Evolutionary conservation across 2,113 vertebrate genomes (phyloP).

Genomic region (Marmota monax): DNA sequence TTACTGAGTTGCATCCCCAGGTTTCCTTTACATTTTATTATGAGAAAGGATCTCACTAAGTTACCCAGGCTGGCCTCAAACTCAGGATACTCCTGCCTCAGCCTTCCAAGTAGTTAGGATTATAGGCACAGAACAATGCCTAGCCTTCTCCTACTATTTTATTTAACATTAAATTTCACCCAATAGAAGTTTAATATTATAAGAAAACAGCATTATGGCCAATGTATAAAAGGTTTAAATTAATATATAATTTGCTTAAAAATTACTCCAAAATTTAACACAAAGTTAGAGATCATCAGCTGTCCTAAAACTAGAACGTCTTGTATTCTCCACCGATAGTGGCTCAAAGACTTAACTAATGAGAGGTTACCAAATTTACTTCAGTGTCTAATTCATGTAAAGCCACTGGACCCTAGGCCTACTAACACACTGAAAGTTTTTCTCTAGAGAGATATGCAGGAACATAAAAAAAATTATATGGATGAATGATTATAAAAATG

Average conservation of each 20-base stretch:
- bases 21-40: no score
- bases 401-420: neutral
- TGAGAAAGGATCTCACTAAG: no score
- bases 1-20: no score
- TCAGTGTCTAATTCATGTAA: neutral
- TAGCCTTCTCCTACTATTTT: neutral
- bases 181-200: neutral
- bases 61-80: no score
- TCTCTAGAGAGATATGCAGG: neutral
- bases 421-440: neutral
- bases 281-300: neutral
- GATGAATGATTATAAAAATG: neutral
- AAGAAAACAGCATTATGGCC: neutral
- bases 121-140: no score
- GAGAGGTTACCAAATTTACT: neutral
- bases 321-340: neutral
- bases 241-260: neutral
- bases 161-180: neutral
- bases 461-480: neutral
- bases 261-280: slow-evolving; percentile 27
- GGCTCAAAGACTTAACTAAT: neutral
- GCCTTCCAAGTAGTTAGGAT: no score
- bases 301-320: neutral
- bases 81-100: no score
- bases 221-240: neutral